A percentile compares a stretch with the other conserved stretches of the same genome.
These are phyloP conservation scores for Orchestes rusci DNA, from an alignment of 2,888 invertebrate species.

Conservation along the genomic window DNA sequence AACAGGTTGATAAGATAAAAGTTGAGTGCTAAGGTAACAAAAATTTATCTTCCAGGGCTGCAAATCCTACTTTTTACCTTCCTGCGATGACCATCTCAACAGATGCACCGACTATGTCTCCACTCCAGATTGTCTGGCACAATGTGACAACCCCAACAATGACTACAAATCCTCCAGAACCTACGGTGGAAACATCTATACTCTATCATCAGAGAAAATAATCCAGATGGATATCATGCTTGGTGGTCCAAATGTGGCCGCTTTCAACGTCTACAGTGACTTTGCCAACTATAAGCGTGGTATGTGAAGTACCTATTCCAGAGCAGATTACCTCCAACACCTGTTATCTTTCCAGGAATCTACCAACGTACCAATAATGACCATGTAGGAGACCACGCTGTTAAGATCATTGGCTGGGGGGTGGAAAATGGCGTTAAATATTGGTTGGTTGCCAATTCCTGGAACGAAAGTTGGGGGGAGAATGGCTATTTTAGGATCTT, in stretches of 20 bases:
- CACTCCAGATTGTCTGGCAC: constrained; percentile 17
- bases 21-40: too few species aligned
- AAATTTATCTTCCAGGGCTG: too few species aligned
- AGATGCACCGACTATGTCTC: constrained; percentile 19
- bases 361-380: constrained; percentile 59
- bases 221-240: constrained; percentile 73
- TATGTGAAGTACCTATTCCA: too few species aligned
- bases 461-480: too few species aligned
- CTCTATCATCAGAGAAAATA: constrained; percentile 39
- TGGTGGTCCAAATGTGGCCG: constrained; percentile 81
- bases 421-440: constrained; percentile 64
- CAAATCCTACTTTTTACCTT: constrained; percentile 21
- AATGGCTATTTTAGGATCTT: too few species aligned
- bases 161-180: constrained; percentile 7
- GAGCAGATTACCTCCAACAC: too few species aligned
- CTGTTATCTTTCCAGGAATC: constrained; percentile 3
- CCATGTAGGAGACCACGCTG: constrained; percentile 75
- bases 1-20: constrained; percentile 12
- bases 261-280: constrained; percentile 78
- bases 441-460: constrained; percentile 87
- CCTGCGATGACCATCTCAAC: constrained; percentile 19
- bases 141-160: constrained; percentile 13
- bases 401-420: constrained; percentile 87
- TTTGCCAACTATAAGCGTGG: constrained; percentile 41
- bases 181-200: constrained; percentile 8